Conservation (phyloP, 2,113 vertebrate species). For the Callorhinus ursinus region DNA sequence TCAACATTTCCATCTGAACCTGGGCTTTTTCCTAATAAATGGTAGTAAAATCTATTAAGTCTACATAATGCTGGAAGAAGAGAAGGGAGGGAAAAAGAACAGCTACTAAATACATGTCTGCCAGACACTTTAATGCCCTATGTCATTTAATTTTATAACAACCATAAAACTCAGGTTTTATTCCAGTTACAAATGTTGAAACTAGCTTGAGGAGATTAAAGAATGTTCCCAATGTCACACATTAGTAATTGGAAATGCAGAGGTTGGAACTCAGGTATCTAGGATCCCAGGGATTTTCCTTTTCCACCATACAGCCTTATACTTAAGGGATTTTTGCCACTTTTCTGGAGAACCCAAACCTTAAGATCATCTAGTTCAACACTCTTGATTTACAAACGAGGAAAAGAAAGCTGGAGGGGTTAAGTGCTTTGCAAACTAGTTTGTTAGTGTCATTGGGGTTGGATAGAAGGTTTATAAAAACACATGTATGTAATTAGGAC, state of each 20-base stretch:
- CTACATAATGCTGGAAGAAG: not conserved
- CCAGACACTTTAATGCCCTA: not conserved
- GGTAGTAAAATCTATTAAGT: not conserved
- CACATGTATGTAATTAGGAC: conserved; percentile 73
- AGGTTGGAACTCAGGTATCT: not conserved
- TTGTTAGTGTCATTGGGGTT: conserved; percentile 47
- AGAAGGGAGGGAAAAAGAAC: not conserved
- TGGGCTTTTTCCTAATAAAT: not conserved
- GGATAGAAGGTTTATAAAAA: conserved; percentile 50
- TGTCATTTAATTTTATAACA: conserved; percentile 10
- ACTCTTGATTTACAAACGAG: conserved; percentile 52
- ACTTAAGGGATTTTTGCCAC: not conserved
- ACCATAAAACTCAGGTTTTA: not conserved
- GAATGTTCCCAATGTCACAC: not conserved
- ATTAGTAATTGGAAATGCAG: not conserved
- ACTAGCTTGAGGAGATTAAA: not conserved
- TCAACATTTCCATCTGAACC: not conserved
- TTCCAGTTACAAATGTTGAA: not conserved
- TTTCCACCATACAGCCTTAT: not conserved
- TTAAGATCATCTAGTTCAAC: conserved; percentile 49
- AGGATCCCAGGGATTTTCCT: not conserved
- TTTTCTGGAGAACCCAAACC: conserved; percentile 11
- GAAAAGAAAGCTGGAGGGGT: conserved; percentile 52
- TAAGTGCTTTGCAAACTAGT: conserved; percentile 67
- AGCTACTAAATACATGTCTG: not conserved